A percentile compares a stretch with the other conserved stretches of the same genome.
phyloP scores from a whole-genome alignment of 2,888 invertebrate species.

The Apoda limacodes region DNA sequence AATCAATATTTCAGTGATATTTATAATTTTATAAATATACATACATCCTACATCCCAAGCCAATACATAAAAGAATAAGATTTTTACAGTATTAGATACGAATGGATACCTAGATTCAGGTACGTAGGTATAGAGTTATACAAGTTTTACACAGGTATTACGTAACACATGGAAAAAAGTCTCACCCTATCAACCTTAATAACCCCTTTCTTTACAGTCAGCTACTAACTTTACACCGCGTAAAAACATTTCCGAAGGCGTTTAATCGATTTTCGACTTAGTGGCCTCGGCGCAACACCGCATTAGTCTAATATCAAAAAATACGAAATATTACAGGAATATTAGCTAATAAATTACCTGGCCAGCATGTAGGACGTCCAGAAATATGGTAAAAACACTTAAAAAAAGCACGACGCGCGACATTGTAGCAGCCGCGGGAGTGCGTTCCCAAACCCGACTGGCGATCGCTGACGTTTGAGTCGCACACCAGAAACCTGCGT shows the following conservation, averaged over 20 bases:
- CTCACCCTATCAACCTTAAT: too few species aligned
- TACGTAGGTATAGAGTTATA: too few species aligned
- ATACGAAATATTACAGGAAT: conserved; percentile 19
- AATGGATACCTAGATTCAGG: too few species aligned
- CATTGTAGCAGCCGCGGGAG: conserved; percentile 66
- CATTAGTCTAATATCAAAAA: conserved; percentile 16
- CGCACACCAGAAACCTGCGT: conserved; percentile 61
- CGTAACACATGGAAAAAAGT: too few species aligned
- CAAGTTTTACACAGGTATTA: too few species aligned
- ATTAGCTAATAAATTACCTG: conserved; percentile 53
- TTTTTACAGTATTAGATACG: too few species aligned
- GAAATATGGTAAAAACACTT: conserved; percentile 70
- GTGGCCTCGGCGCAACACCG: conserved; percentile 27
- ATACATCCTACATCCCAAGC: too few species aligned
- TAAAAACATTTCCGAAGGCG: conserved; percentile 56
- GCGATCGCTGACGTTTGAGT: conserved; percentile 44
- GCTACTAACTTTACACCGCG: conserved; percentile 47
- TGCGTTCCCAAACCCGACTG: conserved; percentile 42
- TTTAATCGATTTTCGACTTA: conserved; percentile 62
- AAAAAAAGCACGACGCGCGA: conserved; percentile 72
- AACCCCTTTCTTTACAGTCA: conserved; percentile 53
- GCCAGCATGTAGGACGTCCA: conserved; percentile 68
- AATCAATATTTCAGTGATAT: too few species aligned
- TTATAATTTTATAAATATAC: too few species aligned
- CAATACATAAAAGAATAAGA: too few species aligned